A percentile compares a stretch with the other conserved stretches of the same genome.
Evolutionary conservation across 2,113 vertebrate genomes (phyloP).

Genomic region (Ptilorrhoa leucosticta): DNA sequence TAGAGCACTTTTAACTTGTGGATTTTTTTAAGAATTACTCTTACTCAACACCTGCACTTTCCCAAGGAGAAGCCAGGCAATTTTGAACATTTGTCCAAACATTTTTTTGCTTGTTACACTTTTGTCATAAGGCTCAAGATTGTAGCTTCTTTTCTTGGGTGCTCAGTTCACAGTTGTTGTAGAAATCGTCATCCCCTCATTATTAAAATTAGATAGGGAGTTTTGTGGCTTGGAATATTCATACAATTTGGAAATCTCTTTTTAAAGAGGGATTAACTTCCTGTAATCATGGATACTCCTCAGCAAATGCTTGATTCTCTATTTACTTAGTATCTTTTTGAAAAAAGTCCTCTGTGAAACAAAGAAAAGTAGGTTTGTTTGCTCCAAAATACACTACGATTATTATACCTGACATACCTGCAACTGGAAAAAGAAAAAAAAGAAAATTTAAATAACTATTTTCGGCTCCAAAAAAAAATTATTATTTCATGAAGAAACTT

Average conservation of each 20-base stretch:
- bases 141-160: not conserved
- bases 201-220: not conserved
- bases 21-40: not conserved
- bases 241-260: not conserved
- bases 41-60: not conserved
- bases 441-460: not conserved
- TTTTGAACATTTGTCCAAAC: not conserved
- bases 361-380: not conserved
- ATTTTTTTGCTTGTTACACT: not conserved
- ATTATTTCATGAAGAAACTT: not conserved
- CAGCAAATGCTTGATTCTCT: not conserved
- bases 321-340: not conserved
- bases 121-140: not conserved
- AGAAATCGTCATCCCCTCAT: not conserved
- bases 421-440: not conserved
- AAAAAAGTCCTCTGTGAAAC: not conserved
- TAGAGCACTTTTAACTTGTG: not conserved
- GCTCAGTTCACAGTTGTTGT: not conserved
- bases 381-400: rapidly evolving
- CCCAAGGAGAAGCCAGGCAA: not conserved
- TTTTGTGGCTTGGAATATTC: not conserved
- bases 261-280: not conserved
- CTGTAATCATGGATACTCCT: not conserved
- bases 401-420: not conserved
- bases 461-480: not conserved